Evolutionary conservation across 2,888 invertebrate genomes (phyloP).

Genomic region (Acrocera orbiculus): DNA sequence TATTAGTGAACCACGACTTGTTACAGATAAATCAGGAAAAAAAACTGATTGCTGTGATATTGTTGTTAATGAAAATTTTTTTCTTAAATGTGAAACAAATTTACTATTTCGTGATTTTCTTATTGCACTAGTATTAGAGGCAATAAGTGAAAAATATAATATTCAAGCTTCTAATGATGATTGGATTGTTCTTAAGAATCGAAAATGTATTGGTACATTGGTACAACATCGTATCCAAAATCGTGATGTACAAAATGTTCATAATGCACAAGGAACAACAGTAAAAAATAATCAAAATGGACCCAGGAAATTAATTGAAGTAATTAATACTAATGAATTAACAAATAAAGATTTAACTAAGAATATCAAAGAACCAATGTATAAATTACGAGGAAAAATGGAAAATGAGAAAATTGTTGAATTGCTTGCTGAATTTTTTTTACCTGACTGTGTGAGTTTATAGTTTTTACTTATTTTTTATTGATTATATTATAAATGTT

Average conservation of each 20-base stretch:
- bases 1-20: constrained; percentile 62
- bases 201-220: constrained; percentile 53
- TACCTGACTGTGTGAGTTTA: constrained; percentile 27
- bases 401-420: constrained; percentile 22
- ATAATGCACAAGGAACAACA: constrained; percentile 36
- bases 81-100: constrained; percentile 52
- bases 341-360: constrained; percentile 2
- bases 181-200: constrained; percentile 51
- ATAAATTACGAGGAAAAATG: constrained; percentile 40
- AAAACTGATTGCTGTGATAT: constrained; percentile 66
- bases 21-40: constrained; percentile 57
- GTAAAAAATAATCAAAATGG: constrained; percentile 15
- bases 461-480: not conserved
- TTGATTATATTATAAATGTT: too few species aligned
- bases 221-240: constrained; percentile 59
- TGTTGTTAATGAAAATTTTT: constrained; percentile 62
- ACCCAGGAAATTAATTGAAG: constrained; percentile 17
- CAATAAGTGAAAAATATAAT: constrained; percentile 58
- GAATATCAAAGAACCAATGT: constrained; percentile 31
- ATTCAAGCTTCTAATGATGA: constrained; percentile 46
- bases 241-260: constrained; percentile 38
- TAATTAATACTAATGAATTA: constrained; percentile 11
- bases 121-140: constrained; percentile 62
- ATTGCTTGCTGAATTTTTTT: constrained; percentile 26
- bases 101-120: constrained; percentile 62